Evolutionary conservation across 1,140 invertebrate genomes (phyloP).

Genomic region (Macrosteles quadrilineatus): DNA sequence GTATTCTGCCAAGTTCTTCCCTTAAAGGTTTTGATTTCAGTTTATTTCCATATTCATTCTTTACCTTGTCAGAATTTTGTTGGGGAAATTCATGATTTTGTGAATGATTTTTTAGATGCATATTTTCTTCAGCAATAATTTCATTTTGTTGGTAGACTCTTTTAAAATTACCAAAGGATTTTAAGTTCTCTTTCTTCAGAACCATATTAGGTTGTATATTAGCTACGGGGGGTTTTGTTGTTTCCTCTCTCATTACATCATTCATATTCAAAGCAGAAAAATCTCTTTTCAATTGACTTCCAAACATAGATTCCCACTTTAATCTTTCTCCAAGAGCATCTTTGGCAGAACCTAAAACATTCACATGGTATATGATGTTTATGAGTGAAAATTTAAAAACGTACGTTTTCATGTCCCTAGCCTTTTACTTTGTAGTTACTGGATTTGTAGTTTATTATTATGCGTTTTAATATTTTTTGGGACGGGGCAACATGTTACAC

Average conservation of each 20-base stretch:
- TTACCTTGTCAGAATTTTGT: not conserved
- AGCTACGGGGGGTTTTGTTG: no score
- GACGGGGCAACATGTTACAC: no score
- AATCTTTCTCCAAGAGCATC: slow-evolving; percentile 25
- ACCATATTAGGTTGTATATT: no score
- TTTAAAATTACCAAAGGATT: no score
- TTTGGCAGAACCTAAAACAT: not conserved
- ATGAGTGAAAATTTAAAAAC: no score
- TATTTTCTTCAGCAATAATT: not conserved
- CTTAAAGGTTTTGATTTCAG: slow-evolving; percentile 10
- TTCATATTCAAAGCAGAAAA: slow-evolving; percentile 1
- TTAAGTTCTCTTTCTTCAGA: no score
- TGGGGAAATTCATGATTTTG: slow-evolving; percentile 8
- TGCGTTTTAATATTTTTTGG: no score
- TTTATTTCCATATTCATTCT: slow-evolving; percentile 9
- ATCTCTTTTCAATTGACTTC: not conserved
- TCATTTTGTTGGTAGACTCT: no score
- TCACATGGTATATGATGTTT: no score
- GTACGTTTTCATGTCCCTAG: no score
- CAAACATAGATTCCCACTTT: slow-evolving; percentile 26
- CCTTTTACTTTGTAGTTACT: no score
- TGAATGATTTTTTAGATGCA: not conserved
- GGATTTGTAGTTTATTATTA: no score
- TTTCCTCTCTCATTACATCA: not conserved
- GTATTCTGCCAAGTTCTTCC: slow-evolving; percentile 5